Evolutionary conservation across 2,888 invertebrate genomes (phyloP).

Genomic region (Ophion ellenae): DNA sequence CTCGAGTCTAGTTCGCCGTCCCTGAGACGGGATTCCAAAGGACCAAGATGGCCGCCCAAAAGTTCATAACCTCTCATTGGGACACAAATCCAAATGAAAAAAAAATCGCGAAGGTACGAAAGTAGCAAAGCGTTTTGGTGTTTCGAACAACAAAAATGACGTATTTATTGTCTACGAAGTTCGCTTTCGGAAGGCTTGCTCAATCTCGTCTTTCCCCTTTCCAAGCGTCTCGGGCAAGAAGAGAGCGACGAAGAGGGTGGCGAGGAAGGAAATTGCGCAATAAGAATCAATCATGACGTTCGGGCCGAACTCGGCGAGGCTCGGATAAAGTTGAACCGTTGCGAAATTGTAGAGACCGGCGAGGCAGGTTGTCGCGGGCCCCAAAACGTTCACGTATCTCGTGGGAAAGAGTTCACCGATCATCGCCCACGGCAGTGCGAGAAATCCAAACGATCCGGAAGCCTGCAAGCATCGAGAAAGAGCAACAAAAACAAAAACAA

Average conservation of each 20-base stretch:
- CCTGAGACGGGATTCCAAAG: no score
- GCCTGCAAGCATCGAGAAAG: constrained; percentile 63
- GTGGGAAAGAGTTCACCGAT: constrained; percentile 85
- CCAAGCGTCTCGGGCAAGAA: constrained; percentile 78
- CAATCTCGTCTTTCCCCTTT: constrained; percentile 76
- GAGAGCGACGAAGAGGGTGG: constrained; percentile 76
- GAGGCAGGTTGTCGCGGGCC: constrained; percentile 82
- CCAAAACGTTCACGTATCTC: constrained; percentile 83
- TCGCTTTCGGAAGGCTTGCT: constrained; percentile 68
- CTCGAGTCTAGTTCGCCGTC: no score
- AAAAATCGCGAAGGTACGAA: neutral
- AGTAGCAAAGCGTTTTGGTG: neutral
- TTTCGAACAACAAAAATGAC: neutral
- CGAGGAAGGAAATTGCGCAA: constrained; percentile 72
- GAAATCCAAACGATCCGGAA: constrained; percentile 84
- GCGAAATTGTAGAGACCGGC: constrained; percentile 84
- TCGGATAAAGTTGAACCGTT: constrained; percentile 84
- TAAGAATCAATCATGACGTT: constrained; percentile 76
- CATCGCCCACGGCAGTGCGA: constrained; percentile 85
- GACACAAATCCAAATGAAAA: no score
- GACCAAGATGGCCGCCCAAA: no score
- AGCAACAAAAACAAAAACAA: neutral
- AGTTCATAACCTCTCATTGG: neutral
- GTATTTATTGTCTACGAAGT: constrained; percentile 11
- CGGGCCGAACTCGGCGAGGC: constrained; percentile 63